Evolutionary conservation across 2,113 vertebrate species (phyloP).

Genomic region (Siphamia tubifer): DNA sequence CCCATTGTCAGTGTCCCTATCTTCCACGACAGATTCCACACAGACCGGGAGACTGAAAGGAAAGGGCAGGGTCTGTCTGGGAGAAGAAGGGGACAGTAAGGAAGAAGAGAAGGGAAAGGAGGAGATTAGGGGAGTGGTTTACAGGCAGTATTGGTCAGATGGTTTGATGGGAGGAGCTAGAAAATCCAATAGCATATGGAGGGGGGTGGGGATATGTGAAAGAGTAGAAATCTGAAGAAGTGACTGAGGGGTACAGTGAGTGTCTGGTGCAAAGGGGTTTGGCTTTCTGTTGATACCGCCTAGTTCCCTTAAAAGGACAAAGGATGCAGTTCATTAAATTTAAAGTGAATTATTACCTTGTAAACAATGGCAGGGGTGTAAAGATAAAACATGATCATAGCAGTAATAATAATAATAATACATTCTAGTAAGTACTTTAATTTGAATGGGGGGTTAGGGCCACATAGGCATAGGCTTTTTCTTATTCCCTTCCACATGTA

Average conservation of each 20-base stretch:
- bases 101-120: constrained; percentile 57
- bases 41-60: constrained; percentile 50
- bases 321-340: constrained; percentile 34
- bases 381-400: neutral
- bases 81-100: constrained; percentile 56
- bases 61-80: constrained; percentile 76
- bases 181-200: constrained; percentile 50
- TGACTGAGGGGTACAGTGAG: constrained; percentile 23
- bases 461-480: too few relatives aligned
- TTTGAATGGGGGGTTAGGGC: too few relatives aligned
- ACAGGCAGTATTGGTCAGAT: constrained; percentile 47
- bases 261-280: constrained; percentile 72
- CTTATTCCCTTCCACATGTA: too few relatives aligned
- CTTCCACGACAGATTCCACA: constrained; percentile 39
- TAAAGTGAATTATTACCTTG: neutral
- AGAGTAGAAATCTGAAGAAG: constrained; percentile 36
- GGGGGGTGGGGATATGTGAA: constrained; percentile 53
- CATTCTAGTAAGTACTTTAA: too few relatives aligned
- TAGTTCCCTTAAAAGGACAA: constrained; percentile 64
- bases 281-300: constrained; percentile 40
- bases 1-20: constrained; percentile 64
- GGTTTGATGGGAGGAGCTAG: constrained; percentile 46
- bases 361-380: neutral
- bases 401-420: too few relatives aligned
- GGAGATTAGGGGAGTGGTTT: constrained; percentile 38